phyloP scores from a whole-genome alignment of 1,140 invertebrate genomes.

The Bombus confusus region DNA sequence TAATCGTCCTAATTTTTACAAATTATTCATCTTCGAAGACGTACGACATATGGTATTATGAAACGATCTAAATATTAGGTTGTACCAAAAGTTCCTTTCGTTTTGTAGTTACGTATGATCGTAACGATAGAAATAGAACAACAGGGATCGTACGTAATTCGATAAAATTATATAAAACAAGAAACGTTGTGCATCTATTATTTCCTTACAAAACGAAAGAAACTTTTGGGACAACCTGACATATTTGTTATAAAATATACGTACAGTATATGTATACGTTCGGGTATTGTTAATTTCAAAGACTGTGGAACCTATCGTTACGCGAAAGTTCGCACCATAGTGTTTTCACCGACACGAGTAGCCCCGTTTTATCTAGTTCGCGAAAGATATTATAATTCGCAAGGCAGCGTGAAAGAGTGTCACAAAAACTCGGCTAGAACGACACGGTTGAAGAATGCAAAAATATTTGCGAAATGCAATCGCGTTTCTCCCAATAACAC shows the following conservation, averaged over 20 bases:
- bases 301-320: not conserved
- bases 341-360: not conserved
- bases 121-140: too few species aligned
- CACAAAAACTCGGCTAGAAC: conserved; percentile 5
- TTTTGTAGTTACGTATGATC: too few species aligned
- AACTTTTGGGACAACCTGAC: too few species aligned
- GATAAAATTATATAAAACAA: too few species aligned
- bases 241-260: too few species aligned
- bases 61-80: not conserved
- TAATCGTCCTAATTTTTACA: too few species aligned
- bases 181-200: too few species aligned
- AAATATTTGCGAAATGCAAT: conserved; percentile 42
- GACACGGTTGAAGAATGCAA: conserved; percentile 27
- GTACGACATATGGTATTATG: not conserved
- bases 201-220: too few species aligned
- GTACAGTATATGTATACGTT: too few species aligned
- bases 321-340: not conserved
- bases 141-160: too few species aligned
- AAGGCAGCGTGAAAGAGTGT: not conserved
- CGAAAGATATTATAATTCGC: not conserved
- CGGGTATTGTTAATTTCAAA: too few species aligned
- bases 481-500: conserved; percentile 31
- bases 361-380: not conserved
- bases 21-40: not conserved
- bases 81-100: too few species aligned